phyloP scores from a whole-genome alignment of 2,888 invertebrate genomes.

The Lepeophtheirus nordmannii region DNA sequence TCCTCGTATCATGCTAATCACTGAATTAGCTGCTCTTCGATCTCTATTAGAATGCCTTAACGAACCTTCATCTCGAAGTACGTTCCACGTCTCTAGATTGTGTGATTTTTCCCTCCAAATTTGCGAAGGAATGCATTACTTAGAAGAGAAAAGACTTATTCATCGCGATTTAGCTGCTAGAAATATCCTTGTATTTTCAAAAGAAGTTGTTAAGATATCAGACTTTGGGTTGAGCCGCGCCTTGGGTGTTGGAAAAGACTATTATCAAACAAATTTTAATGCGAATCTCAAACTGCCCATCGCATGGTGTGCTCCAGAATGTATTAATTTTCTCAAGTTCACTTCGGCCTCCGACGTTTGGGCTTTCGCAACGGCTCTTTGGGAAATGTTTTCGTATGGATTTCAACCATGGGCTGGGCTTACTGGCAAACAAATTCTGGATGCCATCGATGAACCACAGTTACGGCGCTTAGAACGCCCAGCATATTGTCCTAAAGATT shows the following conservation, averaged over 20 bases:
- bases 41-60: conserved; percentile 89
- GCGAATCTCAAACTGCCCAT: conserved; percentile 92
- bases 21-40: conserved; percentile 84
- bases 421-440: conserved; percentile 81
- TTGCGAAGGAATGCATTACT: conserved; percentile 92
- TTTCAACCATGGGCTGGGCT: conserved; percentile 95
- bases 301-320: conserved; percentile 98
- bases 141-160: conserved; percentile 86
- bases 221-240: conserved; percentile 93
- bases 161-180: conserved; percentile 94
- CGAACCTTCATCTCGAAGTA: conserved; percentile 72
- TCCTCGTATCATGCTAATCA: conserved; percentile 62
- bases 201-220: conserved; percentile 92
- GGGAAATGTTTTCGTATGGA: conserved; percentile 99
- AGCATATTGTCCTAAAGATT: conserved; percentile 82
- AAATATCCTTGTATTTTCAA: conserved; percentile 91
- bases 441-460: conserved; percentile 83
- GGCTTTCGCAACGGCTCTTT: conserved; percentile 94
- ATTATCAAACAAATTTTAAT: conserved; percentile 95
- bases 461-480: conserved; percentile 68
- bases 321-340: conserved; percentile 84
- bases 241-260: conserved; percentile 91
- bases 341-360: conserved; percentile 94
- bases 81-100: conserved; percentile 75
- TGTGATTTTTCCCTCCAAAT: conserved; percentile 93